Evolutionary conservation across 1,140 invertebrate species (phyloP).

Genomic region (Myzus persicae): DNA sequence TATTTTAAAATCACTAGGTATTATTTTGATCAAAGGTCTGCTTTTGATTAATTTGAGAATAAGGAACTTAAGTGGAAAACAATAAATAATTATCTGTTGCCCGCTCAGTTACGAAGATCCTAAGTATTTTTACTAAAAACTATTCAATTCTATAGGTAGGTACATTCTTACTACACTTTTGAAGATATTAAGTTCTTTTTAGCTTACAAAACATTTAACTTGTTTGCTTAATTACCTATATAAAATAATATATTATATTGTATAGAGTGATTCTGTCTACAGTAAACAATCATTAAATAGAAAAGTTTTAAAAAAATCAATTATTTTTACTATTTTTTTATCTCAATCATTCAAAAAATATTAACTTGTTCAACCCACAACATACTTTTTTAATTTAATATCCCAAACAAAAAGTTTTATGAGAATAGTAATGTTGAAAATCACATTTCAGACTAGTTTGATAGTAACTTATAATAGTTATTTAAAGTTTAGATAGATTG

Average conservation of each 20-base stretch:
- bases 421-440: too few species aligned
- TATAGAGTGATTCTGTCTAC: neutral
- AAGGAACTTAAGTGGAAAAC: neutral
- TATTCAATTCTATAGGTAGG: too few species aligned
- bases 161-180: neutral
- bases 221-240: neutral
- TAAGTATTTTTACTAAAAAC: neutral
- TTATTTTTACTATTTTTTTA: neutral
- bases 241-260: too few species aligned
- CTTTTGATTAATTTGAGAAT: neutral
- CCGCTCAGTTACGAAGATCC: neutral
- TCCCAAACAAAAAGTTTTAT: too few species aligned
- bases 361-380: too few species aligned
- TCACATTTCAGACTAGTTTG: too few species aligned
- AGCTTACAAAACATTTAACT: neutral
- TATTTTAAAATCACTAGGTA: neutral
- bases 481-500: too few species aligned
- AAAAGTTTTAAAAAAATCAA: neutral
- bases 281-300: neutral
- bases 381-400: too few species aligned
- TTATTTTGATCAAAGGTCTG: too few species aligned
- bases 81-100: neutral
- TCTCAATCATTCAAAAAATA: too few species aligned
- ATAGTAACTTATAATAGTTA: too few species aligned
- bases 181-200: neutral